Conservation (phyloP, 2,888 invertebrate genomes). For the Caradrina clavipalpis region DNA sequence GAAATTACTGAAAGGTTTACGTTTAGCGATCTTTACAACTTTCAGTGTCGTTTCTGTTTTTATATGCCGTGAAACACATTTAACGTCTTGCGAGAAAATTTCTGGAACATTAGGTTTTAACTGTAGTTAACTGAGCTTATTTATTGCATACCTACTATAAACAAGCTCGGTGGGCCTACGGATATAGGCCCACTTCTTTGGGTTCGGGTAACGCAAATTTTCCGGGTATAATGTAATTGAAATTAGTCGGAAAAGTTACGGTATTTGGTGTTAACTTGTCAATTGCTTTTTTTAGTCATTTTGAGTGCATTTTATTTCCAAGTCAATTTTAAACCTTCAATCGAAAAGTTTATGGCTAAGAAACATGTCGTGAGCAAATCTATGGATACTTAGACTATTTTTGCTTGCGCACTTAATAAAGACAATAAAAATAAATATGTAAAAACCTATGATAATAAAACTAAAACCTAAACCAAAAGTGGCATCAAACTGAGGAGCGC, state of each 20-base stretch:
- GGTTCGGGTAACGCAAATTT: no score
- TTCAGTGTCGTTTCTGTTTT: slow-evolving; percentile 41
- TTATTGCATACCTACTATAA: slow-evolving; percentile 34
- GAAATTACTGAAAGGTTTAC: slow-evolving; percentile 27
- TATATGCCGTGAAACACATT: slow-evolving; percentile 46
- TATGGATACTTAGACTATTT: no score
- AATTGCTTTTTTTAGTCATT: neutral
- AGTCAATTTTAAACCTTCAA: no score
- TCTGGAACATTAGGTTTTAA: slow-evolving; percentile 48
- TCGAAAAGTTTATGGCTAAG: no score
- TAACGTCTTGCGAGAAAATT: slow-evolving; percentile 45
- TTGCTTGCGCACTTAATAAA: no score
- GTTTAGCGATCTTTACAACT: slow-evolving; percentile 29
- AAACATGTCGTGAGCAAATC: no score
- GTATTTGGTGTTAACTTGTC: neutral
- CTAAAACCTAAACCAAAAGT: no score
- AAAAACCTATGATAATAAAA: no score
- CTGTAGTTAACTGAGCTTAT: slow-evolving; percentile 36
- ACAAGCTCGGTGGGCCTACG: slow-evolving; percentile 20
- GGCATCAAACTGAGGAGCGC: no score
- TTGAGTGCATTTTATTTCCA: neutral
- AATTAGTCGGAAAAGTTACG: neutral
- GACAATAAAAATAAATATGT: no score
- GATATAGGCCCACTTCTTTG: neutral
- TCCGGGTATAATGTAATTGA: neutral